A percentile compares a stretch with the other conserved stretches of the same genome.
phyloP scores from a whole-genome alignment of 2,113 vertebrate species.

The Caranx ignobilis region DNA sequence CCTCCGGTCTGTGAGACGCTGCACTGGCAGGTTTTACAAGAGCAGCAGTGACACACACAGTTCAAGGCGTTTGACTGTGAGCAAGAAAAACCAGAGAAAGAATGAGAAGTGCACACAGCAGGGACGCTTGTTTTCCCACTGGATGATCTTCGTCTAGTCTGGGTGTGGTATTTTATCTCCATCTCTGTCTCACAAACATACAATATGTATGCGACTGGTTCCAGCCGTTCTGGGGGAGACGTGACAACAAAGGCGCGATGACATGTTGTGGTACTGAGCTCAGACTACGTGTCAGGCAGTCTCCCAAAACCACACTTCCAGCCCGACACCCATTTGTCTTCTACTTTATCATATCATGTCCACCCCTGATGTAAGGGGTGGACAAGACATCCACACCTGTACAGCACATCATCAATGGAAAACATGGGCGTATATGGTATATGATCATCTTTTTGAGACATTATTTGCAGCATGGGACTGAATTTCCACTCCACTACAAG shows the following conservation, averaged over 20 bases:
- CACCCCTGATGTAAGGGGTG: background rate
- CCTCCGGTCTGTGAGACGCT: conserved; percentile 44
- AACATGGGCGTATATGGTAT: background rate
- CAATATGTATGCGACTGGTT: conserved; percentile 43
- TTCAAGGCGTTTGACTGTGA: conserved; percentile 48
- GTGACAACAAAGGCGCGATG: conserved; percentile 32
- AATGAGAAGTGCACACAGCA: conserved; percentile 23
- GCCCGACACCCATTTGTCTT: conserved; percentile 9
- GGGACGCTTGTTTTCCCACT: conserved; percentile 44
- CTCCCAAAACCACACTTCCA: background rate
- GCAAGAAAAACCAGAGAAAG: conserved; percentile 38
- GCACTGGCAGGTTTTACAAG: conserved; percentile 54
- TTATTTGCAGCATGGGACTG: background rate
- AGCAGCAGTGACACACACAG: conserved; percentile 54
- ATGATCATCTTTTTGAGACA: background rate
- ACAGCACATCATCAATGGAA: background rate
- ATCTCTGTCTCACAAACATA: conserved; percentile 31
- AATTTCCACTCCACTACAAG: background rate
- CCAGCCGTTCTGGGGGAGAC: conserved; percentile 21
- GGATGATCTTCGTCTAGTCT: conserved; percentile 37
- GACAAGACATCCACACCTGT: conserved; percentile 20
- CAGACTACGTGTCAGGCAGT: conserved; percentile 25
- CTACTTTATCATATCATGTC: conserved; percentile 30
- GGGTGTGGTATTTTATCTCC: conserved; percentile 54
- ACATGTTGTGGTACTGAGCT: conserved; percentile 7